Conservation (phyloP, 2,888 invertebrate genomes). For the Sphinx pinastri region DNA sequence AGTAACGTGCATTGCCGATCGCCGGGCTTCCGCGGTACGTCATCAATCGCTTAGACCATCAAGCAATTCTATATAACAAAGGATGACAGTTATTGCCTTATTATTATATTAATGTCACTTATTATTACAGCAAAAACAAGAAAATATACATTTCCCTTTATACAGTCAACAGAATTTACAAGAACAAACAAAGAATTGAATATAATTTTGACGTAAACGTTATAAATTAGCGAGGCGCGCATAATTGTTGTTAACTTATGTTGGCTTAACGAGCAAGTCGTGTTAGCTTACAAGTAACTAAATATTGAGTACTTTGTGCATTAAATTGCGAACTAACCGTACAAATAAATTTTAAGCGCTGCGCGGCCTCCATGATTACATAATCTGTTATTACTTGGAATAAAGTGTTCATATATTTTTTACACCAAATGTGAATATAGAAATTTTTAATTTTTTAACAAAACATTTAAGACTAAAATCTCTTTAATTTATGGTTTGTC, state of each 20-base stretch:
- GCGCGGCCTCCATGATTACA: neutral
- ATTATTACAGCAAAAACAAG: slow-evolving; percentile 10
- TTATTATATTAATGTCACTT: neutral
- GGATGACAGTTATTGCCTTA: neutral
- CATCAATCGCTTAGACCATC: neutral
- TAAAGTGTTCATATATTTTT: too few relatives aligned
- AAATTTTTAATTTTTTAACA: too few relatives aligned
- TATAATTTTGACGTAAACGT: slow-evolving; percentile 11
- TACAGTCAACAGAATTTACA: neutral
- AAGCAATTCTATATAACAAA: slow-evolving; percentile 1
- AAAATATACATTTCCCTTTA: neutral
- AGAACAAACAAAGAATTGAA: slow-evolving; percentile 4
- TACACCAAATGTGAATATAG: too few relatives aligned
- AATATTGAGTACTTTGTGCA: slow-evolving; percentile 1
- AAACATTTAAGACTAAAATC: too few relatives aligned
- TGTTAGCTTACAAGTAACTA: slow-evolving; percentile 3
- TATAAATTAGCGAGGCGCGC: neutral
- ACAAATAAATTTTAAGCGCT: neutral
- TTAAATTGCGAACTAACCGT: neutral
- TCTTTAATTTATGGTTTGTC: neutral
- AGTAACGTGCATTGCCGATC: neutral
- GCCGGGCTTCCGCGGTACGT: slow-evolving; percentile 1
- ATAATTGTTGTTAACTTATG: neutral
- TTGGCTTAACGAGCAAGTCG: slow-evolving; percentile 18
- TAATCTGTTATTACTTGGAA: neutral